phyloP scores from a whole-genome alignment of 2,888 invertebrate genomes.

The Blera fallax region DNA sequence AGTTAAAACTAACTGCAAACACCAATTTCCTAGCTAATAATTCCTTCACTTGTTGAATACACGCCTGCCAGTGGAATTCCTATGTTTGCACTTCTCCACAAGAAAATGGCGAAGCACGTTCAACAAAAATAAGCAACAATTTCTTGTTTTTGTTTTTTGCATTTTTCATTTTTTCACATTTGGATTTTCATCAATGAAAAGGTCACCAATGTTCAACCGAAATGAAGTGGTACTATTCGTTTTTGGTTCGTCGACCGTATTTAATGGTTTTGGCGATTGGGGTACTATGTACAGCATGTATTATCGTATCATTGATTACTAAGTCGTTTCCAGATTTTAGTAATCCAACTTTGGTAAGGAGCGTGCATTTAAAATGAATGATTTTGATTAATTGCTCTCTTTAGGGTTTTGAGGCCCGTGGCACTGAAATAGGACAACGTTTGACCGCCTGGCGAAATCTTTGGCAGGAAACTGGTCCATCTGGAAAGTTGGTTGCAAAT shows the following conservation, averaged over 20 bases:
- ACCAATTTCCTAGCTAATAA: not conserved
- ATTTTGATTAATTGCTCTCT: slow-evolving; percentile 60
- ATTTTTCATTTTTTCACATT: not conserved
- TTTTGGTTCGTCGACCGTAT: slow-evolving; percentile 87
- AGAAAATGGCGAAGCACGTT: slow-evolving; percentile 66
- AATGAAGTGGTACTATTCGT: slow-evolving; percentile 85
- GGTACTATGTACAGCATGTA: slow-evolving; percentile 85
- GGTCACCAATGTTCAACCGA: slow-evolving; percentile 47
- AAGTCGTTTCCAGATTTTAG: slow-evolving; percentile 90
- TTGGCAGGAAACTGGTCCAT: slow-evolving; percentile 87
- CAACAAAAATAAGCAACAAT: slow-evolving; percentile 51
- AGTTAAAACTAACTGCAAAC: not conserved
- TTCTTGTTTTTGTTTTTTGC: slow-evolving; percentile 26
- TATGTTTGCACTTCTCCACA: slow-evolving; percentile 42
- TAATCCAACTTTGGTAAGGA: slow-evolving; percentile 90
- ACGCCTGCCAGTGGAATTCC: slow-evolving; percentile 36
- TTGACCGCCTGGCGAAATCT: slow-evolving; percentile 93
- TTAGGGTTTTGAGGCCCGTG: slow-evolving; percentile 95
- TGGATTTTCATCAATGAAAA: slow-evolving; percentile 18
- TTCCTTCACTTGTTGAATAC: slow-evolving; percentile 62
- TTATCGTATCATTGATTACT: slow-evolving; percentile 86
- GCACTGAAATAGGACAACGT: slow-evolving; percentile 91
- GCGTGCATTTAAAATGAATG: not conserved
- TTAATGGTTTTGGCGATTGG: slow-evolving; percentile 85
- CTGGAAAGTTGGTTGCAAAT: slow-evolving; percentile 87